Conservation (phyloP, 2,888 invertebrate species). For the Lasioglossum vierecki region DNA sequence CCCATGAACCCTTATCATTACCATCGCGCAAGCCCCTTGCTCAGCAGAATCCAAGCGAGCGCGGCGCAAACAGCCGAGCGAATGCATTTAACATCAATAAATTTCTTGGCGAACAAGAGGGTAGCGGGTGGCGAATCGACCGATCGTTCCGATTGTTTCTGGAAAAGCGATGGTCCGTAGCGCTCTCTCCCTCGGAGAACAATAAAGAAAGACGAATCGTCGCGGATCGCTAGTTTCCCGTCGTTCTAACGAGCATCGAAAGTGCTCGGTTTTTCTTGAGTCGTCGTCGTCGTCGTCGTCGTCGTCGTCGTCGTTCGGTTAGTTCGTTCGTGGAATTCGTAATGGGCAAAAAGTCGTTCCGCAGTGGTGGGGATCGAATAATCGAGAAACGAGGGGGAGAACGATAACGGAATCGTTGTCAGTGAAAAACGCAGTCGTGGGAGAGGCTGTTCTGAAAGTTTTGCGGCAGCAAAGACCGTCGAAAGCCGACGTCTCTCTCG, state of each 20-base stretch:
- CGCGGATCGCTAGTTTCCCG: constrained; percentile 19
- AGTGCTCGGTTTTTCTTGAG: constrained; percentile 40
- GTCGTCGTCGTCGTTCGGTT: not conserved
- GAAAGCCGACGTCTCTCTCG: constrained; percentile 32
- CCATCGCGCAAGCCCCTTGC: not conserved
- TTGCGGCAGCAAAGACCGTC: constrained; percentile 35
- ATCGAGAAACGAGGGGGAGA: constrained; percentile 7
- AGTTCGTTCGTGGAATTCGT: constrained; percentile 34
- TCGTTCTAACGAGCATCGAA: constrained; percentile 42
- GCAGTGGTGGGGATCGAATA: not conserved
- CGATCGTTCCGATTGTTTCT: constrained; percentile 39
- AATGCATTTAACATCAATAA: constrained; percentile 9
- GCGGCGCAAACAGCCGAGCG: not conserved
- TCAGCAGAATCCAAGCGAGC: not conserved
- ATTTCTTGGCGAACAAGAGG: constrained; percentile 4
- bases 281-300: constrained; percentile 28
- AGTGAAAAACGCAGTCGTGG: not conserved
- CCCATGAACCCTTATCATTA: not conserved
- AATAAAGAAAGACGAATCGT: constrained; percentile 40
- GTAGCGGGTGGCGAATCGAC: constrained; percentile 19
- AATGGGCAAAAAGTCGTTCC: constrained; percentile 8
- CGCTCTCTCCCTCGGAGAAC: not conserved
- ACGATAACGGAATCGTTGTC: constrained; percentile 28
- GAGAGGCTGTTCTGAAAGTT: not conserved
- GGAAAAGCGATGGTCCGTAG: not conserved